Evolutionary conservation across 2,888 invertebrate genomes (phyloP), one percentile per base, ranked within the genome.

Genomic region (Tipula vernalis): DNA sequence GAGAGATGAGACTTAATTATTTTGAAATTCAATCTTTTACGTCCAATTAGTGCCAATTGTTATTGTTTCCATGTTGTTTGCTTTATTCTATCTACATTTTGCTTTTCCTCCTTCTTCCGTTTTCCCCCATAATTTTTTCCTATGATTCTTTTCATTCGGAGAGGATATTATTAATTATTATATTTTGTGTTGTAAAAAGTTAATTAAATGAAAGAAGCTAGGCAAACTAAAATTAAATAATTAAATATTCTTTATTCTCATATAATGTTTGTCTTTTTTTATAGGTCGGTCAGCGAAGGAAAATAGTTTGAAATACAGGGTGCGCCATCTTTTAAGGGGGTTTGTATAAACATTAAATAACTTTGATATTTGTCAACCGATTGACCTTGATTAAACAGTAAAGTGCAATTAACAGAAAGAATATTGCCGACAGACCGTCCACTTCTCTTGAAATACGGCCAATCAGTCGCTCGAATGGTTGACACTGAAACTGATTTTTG

Each of bases 11-110:
- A 57, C 51, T 57, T 57, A 57, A 57, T 57, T 57, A 83, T 36
- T 83, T 83, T 36, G 83, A 36, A 83, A 83, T 83, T 83, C 36
- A 83, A 83, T 83, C 83, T 83, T 83, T 83, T 83, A 83, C 83
- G 83, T 83, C 83, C 83, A 83, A 83, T 83, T 83, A 83, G 36
- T 83, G 83, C 36, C 83, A 83, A 36, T 83, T 83, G 83, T 83
- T 83, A 36, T 83, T 57, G 47, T 51, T 51, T n/a, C 47, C n/a
- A 51, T 51, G 47, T 51, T 51, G 51, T 57, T n/a, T 57, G 51
- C 51, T 15, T 15, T 57, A 6, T 57, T 15, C 51, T 57, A 4
- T 6, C 51, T 15, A n/a, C 15, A 57, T 57, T 57, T 15, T 57
- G 15, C 6, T 57, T 15, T 57, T 15, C 51, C 2, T 57, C 15